A percentile compares a stretch with the other conserved stretches of the same genome.
These are phyloP conservation scores for Propithecus deckenii DNA, from an alignment of 2,797 vertebrate species.

Conservation along the genomic window DNA sequence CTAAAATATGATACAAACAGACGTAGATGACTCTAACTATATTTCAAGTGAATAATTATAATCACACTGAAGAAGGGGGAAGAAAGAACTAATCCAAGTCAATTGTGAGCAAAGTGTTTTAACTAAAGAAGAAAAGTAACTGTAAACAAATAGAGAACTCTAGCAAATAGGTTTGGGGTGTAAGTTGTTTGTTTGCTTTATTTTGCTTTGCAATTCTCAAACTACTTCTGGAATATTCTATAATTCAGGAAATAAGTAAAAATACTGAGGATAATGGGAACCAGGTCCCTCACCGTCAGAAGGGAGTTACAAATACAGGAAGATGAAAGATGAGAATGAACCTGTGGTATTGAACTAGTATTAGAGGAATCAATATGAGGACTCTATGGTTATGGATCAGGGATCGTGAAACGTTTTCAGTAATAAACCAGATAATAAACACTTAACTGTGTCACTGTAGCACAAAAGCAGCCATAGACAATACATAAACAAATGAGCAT, in stretches of 20 bases:
- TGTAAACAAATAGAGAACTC: not conserved
- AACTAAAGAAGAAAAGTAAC: not conserved
- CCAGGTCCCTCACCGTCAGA: not conserved
- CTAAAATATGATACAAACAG: not conserved
- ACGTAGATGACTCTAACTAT: not conserved
- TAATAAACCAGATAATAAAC: not conserved
- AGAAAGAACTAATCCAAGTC: not conserved
- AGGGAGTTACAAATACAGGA: not conserved
- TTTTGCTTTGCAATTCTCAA: not conserved
- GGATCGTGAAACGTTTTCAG: not conserved
- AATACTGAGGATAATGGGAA: not conserved
- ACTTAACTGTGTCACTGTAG: not conserved
- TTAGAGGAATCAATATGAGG: not conserved
- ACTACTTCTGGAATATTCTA: not conserved
- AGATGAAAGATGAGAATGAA: not conserved
- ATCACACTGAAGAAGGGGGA: not conserved
- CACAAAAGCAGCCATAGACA: not conserved
- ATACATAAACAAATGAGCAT: not conserved
- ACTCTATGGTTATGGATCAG: not conserved
- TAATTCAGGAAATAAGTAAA: conserved; percentile 28
- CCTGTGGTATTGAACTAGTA: not conserved
- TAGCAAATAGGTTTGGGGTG: not conserved
- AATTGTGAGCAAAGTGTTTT: not conserved
- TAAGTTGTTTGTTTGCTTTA: not conserved
- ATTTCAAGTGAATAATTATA: not conserved